Conservation (phyloP, 2,888 invertebrate genomes). For the Macrophya alboannulata region DNA sequence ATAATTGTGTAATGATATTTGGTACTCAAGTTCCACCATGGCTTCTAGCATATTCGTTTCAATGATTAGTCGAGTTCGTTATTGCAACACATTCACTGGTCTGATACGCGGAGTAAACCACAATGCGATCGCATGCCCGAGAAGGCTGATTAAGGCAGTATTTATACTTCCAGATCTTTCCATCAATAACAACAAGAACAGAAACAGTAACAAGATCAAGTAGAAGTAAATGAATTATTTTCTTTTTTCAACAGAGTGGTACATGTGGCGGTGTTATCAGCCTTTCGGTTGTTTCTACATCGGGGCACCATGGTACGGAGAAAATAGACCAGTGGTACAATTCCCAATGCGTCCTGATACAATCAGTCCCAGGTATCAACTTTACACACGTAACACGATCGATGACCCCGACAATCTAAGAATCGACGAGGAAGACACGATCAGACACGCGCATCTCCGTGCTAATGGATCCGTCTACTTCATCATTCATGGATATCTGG, state of each 20-base stretch:
- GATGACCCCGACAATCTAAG: constrained; percentile 84
- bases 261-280: constrained; percentile 86
- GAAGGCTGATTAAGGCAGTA: not conserved
- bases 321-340: constrained; percentile 89
- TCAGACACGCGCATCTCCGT: constrained; percentile 85
- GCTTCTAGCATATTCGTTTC: not conserved
- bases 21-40: too few species aligned
- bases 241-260: constrained; percentile 73
- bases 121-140: not conserved
- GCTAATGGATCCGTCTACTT: constrained; percentile 86
- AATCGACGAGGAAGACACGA: constrained; percentile 85
- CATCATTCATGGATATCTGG: constrained; percentile 93
- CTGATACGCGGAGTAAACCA: not conserved
- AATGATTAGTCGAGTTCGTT: not conserved
- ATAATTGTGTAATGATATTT: too few species aligned
- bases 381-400: constrained; percentile 82
- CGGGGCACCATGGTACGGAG: constrained; percentile 89
- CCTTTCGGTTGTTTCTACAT: constrained; percentile 92
- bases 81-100: not conserved
- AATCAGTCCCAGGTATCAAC: constrained; percentile 84
- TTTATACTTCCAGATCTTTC: not conserved
- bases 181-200: not conserved
- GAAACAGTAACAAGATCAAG: not conserved
- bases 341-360: constrained; percentile 89
- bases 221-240: not conserved